Conservation (phyloP, 2,797 vertebrate species). For the Danio tinwini region DNA sequence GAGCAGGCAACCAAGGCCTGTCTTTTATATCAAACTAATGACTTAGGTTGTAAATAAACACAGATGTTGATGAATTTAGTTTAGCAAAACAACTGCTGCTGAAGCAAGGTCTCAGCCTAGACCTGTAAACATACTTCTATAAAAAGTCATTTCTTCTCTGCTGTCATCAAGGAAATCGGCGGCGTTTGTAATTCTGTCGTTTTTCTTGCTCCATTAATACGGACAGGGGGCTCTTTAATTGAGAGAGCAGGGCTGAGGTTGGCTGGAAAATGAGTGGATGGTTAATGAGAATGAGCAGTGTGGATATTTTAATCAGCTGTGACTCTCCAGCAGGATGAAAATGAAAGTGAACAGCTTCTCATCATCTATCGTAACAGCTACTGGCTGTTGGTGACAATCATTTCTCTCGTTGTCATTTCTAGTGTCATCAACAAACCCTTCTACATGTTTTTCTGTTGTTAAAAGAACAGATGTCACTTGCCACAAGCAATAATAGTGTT, state of each 20-base stretch:
- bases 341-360: slow-evolving; percentile 54
- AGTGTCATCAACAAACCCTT: background rate
- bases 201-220: slow-evolving; percentile 71
- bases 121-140: slow-evolving; percentile 70
- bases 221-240: slow-evolving; percentile 72
- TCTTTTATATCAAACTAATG: slow-evolving; percentile 11
- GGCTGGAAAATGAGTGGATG: slow-evolving; percentile 66
- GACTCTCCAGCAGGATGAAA: slow-evolving; percentile 72
- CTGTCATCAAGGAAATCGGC: slow-evolving; percentile 78
- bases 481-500: slow-evolving; percentile 42
- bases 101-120: slow-evolving; percentile 71
- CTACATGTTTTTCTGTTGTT: slow-evolving; percentile 14
- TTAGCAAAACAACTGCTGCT: slow-evolving; percentile 45
- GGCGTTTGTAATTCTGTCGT: slow-evolving; percentile 75
- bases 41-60: background rate
- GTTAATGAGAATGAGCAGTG: slow-evolving; percentile 78
- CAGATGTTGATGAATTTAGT: background rate
- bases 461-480: slow-evolving; percentile 41
- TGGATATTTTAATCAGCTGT: slow-evolving; percentile 82
- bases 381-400: slow-evolving; percentile 67
- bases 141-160: slow-evolving; percentile 79
- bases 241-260: slow-evolving; percentile 71
- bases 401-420: slow-evolving; percentile 1
- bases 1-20: background rate
- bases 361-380: slow-evolving; percentile 70